These are phyloP conservation scores for Cecropterus lyciades DNA, from an alignment of 1,140 invertebrate genomes.

Conservation along the genomic window DNA sequence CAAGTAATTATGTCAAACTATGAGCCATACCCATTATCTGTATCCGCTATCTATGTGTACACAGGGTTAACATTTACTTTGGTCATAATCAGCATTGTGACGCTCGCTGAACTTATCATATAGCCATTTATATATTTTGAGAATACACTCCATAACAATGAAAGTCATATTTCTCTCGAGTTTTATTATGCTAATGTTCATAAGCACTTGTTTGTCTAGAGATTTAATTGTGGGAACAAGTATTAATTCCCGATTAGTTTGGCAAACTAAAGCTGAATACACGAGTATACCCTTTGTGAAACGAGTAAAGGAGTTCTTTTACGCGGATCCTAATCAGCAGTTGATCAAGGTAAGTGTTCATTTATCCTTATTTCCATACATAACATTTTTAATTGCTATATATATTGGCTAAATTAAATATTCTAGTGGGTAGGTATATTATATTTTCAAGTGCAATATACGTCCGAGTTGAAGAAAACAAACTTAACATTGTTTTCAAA, in stretches of 20 bases:
- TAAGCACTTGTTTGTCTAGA: constrained; percentile 51
- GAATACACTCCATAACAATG: constrained; percentile 41
- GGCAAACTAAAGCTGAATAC: constrained; percentile 65
- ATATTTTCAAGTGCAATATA: too few relatives aligned
- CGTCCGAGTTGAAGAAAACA: too few relatives aligned
- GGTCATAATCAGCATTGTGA: too few relatives aligned
- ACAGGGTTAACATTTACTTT: background rate
- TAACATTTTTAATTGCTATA: too few relatives aligned
- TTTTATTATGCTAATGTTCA: constrained; percentile 46
- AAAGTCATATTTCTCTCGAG: constrained; percentile 49
- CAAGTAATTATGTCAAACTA: background rate
- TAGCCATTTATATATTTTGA: background rate
- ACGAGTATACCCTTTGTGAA: constrained; percentile 66
- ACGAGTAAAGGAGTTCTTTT: constrained; percentile 70
- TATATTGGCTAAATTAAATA: too few relatives aligned
- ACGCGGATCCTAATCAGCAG: constrained; percentile 56
- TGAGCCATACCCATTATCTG: background rate
- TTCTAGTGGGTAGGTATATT: too few relatives aligned
- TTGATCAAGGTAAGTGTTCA: constrained; percentile 58
- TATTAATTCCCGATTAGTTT: constrained; percentile 55
- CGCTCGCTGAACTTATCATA: too few relatives aligned
- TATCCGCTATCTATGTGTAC: background rate
- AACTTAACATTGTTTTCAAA: too few relatives aligned
- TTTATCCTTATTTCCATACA: background rate
- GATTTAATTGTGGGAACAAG: constrained; percentile 62